phyloP scores from a whole-genome alignment of 2,888 invertebrate species.

The Brachynemurus nebulosus region DNA sequence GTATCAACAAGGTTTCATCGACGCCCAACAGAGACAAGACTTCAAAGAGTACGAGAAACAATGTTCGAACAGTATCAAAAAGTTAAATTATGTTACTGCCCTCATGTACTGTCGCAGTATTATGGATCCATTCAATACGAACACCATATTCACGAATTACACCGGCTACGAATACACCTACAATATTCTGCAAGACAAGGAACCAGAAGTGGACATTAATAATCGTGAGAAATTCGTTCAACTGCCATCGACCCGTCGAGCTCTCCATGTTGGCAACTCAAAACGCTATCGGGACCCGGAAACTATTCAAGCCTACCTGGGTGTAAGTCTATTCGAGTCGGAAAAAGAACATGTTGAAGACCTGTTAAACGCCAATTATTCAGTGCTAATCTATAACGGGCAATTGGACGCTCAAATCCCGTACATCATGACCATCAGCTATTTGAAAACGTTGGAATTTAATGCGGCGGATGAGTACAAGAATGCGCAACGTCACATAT shows the following conservation, averaged over 20 bases:
- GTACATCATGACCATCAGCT: conserved; percentile 71
- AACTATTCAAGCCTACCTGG: conserved; percentile 55
- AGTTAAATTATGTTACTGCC: conserved; percentile 50
- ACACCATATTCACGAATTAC: conserved; percentile 51
- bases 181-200: conserved; percentile 50
- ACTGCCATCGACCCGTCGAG: conserved; percentile 43
- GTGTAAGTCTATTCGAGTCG: conserved; percentile 67
- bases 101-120: conserved; percentile 57
- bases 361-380: conserved; percentile 47
- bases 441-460: conserved; percentile 58
- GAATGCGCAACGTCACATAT: conserved; percentile 47
- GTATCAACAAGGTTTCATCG: conserved; percentile 61
- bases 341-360: conserved; percentile 59
- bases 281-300: conserved; percentile 47
- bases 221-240: conserved; percentile 50
- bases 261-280: conserved; percentile 73
- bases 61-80: conserved; percentile 44
- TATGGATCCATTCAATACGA: conserved; percentile 29
- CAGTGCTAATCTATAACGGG: conserved; percentile 77
- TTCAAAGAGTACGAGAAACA: conserved; percentile 48
- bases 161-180: conserved; percentile 66
- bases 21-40: conserved; percentile 41
- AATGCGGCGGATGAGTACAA: conserved; percentile 49
- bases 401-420: conserved; percentile 86
- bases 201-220: conserved; percentile 29